Base-by-base conservation (phyloP, 2,797 vertebrate genomes). In the Periparus ater region DNA sequence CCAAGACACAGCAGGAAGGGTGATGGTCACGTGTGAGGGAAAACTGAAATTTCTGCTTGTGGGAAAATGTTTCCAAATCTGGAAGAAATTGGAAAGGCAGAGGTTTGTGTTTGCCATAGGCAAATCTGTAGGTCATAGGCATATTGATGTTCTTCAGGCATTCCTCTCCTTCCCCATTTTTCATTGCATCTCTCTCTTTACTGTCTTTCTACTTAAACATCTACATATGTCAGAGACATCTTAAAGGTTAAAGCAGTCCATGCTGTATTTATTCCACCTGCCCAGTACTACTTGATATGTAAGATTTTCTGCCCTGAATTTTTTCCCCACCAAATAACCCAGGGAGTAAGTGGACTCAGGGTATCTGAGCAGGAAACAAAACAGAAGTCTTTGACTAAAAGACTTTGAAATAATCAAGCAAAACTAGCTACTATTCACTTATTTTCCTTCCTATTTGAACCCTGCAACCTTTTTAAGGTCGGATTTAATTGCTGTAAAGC, bases 161-260 rank as follows among this genome's bases (percentile, higher is more conserved):
- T 61, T 70, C 54, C 51, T 73, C 44, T 92, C 29, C 18, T 38
- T 82, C 67, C 60, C 53, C 8, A 36, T 44, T 91, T 63, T 48
- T 54, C 34, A 75, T 81, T 74, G 17, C 13, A 42, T 91, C 10
- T 61, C n/a, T 26, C 34, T 84, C 29, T 81, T 53, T 51, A 18
- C 36, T 77, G 20, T 50, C 36, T 75, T 88, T 89, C 47, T 72
- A 61, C 42, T 65, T 73, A 70, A 93, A 66, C 19, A 62, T 44
- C 40, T 66, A 42, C 17, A 11, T 66, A 53, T 29, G 32, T 76
- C 74, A 93, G 77, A 73, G 23, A 73, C 17, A 51, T 73, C 34
- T 88, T 78, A 91, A 89, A 95, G 44, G 74, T 88, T 95, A 90
- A 82, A 91, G 53, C 15, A 75, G 15, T 51, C 40, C 80, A 17